Evolutionary conservation across 2,888 invertebrate genomes (phyloP), one percentile per base, ranked within the genome.

Genomic region (Pandemis cinnamomeana): DNA sequence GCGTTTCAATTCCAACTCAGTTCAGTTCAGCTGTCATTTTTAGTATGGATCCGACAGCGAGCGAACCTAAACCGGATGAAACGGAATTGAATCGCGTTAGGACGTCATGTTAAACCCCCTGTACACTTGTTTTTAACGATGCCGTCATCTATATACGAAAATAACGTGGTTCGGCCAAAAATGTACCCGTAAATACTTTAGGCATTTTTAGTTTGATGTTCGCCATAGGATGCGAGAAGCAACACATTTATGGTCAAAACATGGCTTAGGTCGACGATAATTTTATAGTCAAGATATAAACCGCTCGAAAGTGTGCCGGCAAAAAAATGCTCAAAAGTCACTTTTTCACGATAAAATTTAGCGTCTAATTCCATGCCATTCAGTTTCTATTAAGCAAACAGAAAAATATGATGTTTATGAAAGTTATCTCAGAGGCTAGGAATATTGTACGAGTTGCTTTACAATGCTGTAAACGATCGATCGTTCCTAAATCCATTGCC

Each of bases 141-240:
- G 44, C 67, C 66, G 74, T 74, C 67, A 55, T 63, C 15, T 67
- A 72, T 67, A 74, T 67, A 73, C 69, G 58, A 69, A 27, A 53
- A 2, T 2, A n/a, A 58, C 48, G 8, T 15, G 44, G 66, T 71
- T 71, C 55, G 44, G 61, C 51, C 70, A 70, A 67, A 71, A 62
- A 70, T 66, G 46, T 61, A 61, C 5, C 10, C 4, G 3, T 27
- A 27, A 53, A 51, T 8, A 44, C 27, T 27, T 27, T n/a, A 27
- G 1, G 27, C 27, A 27, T 27, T 27, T 27, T 36, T 53, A 41
- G 53, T 53, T 36, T 66, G 66, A 51, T 41, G 15, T 20, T 7
- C 41, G 62, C 41, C 27, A 27, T 27, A 27, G 27, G 27, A 27
- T 27, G 2, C 27, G 53, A 53, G 53, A 53, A 7, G 8, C 15